A percentile compares a stretch with the other conserved stretches of the same genome.
Conservation (phyloP, 1,140 invertebrate species). For the Drosophila watanabei region DNA sequence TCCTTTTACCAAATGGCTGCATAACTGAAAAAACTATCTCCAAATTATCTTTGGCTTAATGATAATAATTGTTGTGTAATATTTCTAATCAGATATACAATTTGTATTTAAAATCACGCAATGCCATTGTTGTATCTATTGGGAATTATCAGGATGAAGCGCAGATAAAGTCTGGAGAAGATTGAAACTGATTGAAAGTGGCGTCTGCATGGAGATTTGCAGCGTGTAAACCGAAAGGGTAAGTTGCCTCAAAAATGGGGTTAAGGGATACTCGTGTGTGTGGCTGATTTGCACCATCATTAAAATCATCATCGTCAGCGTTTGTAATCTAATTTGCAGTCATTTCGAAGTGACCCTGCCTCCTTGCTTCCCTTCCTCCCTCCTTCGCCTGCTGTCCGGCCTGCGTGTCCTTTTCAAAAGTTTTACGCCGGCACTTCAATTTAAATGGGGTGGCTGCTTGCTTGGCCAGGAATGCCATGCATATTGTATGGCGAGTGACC, state of each 20-base stretch:
- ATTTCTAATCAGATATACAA: background rate
- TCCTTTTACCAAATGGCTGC: background rate
- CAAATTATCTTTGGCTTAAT: background rate
- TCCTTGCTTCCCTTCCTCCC: background rate
- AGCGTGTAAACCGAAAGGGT: constrained; percentile 6
- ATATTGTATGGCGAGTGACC: constrained; percentile 55
- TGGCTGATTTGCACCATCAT: constrained; percentile 68
- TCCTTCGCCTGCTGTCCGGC: constrained; percentile 37
- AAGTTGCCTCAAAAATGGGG: constrained; percentile 13
- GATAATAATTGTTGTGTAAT: background rate
- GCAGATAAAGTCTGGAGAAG: background rate
- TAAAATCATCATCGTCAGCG: constrained; percentile 72
- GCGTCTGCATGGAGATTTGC: constrained; percentile 17
- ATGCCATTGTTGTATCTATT: background rate
- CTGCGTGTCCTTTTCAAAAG: constrained; percentile 50
- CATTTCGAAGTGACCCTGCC: background rate
- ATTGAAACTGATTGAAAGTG: background rate
- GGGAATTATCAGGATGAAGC: background rate
- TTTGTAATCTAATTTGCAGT: constrained; percentile 70
- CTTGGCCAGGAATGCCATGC: constrained; percentile 34
- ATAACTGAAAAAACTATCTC: background rate
- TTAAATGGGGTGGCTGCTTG: constrained; percentile 34
- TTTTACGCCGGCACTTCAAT: constrained; percentile 38
- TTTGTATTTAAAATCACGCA: background rate
- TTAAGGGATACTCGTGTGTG: constrained; percentile 19